Percentiles rank a stretch among this genome's conserved stretches.
These are phyloP conservation scores for Neuroscelio doddi DNA, from an alignment of 2,888 invertebrate genomes.

Conservation along the genomic window DNA sequence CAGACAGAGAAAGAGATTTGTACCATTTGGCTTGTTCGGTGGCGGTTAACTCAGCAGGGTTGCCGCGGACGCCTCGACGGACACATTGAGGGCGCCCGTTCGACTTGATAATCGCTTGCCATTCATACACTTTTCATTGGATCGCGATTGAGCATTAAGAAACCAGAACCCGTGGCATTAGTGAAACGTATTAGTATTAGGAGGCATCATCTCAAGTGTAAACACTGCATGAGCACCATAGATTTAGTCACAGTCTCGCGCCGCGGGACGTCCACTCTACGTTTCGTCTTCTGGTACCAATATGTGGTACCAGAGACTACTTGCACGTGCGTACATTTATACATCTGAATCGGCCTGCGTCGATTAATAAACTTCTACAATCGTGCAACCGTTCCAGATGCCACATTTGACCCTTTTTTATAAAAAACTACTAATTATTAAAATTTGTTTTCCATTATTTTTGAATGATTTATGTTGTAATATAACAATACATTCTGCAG, in stretches of 20 bases:
- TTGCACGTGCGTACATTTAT: slow-evolving; percentile 24
- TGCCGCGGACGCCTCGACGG: slow-evolving; percentile 71
- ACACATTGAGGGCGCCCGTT: slow-evolving; percentile 72
- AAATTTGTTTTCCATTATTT: too few relatives aligned
- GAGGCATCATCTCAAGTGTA: slow-evolving; percentile 73
- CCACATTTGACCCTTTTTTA: too few relatives aligned
- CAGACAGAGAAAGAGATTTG: slow-evolving; percentile 57
- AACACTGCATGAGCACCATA: slow-evolving; percentile 71
- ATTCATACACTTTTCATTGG: slow-evolving; percentile 72
- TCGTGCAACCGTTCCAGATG: too few relatives aligned
- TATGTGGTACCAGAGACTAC: slow-evolving; percentile 3
- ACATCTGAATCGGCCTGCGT: slow-evolving; percentile 11
- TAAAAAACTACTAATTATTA: too few relatives aligned
- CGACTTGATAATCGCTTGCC: slow-evolving; percentile 72
- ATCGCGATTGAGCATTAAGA: slow-evolving; percentile 72
- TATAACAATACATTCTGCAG: too few relatives aligned
- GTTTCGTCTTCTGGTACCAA: slow-evolving; percentile 18
- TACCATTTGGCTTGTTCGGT: slow-evolving; percentile 64
- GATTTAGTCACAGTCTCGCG: slow-evolving; percentile 70
- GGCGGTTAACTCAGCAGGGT: slow-evolving; percentile 70
- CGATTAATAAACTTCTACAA: slow-evolving; percentile 4
- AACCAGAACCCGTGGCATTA: slow-evolving; percentile 60
- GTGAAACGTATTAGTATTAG: slow-evolving; percentile 70
- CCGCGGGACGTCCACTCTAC: slow-evolving; percentile 60
- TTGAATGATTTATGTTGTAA: too few relatives aligned